A percentile compares a stretch with the other conserved stretches of the same genome.
phyloP scores from a whole-genome alignment of 2,113 vertebrate genomes.

The Ptychochromis oligacanthus region DNA sequence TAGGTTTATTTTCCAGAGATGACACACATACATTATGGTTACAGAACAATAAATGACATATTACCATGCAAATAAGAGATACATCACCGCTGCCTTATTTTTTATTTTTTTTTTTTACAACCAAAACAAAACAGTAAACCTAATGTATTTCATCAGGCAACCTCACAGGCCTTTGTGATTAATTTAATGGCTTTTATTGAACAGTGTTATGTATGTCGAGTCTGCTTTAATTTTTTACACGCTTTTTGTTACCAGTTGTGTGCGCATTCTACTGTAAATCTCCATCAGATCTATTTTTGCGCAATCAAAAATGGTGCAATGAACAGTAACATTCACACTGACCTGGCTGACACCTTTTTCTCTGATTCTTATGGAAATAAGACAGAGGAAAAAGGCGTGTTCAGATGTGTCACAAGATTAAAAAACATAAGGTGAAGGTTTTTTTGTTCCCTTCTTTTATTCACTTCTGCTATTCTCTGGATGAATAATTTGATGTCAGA shows the following conservation, averaged over 20 bases:
- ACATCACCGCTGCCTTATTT: neutral
- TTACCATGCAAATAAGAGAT: conserved; percentile 65
- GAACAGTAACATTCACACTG: neutral
- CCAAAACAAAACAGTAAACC: conserved; percentile 45
- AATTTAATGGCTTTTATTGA: conserved; percentile 21
- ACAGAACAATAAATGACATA: conserved; percentile 68
- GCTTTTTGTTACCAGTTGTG: neutral
- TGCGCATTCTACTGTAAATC: neutral
- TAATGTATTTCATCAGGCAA: conserved; percentile 24
- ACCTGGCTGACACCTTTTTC: neutral
- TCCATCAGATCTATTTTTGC: neutral
- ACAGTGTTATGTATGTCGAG: neutral
- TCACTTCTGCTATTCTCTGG: conserved; percentile 11
- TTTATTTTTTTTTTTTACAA: conserved; percentile 26
- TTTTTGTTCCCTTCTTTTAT: neutral
- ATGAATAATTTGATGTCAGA: conserved; percentile 37
- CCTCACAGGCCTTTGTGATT: conserved; percentile 7
- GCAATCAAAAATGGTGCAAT: neutral
- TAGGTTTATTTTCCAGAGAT: conserved; percentile 70
- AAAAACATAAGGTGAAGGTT: neutral
- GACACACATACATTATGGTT: conserved; percentile 62
- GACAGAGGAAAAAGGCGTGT: neutral
- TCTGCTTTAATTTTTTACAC: neutral
- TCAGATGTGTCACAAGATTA: neutral
- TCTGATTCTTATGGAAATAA: conserved; percentile 1